Evolutionary conservation across 2,797 vertebrate genomes (phyloP).

Genomic region (Enteromius paludinosus): DNA sequence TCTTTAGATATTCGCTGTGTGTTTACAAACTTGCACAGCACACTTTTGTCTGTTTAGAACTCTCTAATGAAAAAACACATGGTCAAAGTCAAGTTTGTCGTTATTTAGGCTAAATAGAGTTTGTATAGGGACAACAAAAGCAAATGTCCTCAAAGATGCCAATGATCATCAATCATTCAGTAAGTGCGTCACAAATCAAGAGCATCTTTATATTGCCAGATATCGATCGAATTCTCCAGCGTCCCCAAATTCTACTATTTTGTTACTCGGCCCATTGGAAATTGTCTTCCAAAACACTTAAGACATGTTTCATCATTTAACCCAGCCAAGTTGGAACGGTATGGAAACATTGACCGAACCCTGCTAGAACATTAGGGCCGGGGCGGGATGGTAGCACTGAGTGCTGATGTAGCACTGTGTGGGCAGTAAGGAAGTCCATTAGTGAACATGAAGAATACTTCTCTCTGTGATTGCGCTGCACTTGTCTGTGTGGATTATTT

Average conservation of each 20-base stretch:
- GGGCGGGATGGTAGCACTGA: slow-evolving; percentile 29
- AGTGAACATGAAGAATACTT: slow-evolving; percentile 35
- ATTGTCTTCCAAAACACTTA: background rate
- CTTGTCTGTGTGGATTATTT: slow-evolving; percentile 35
- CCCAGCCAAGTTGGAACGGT: slow-evolving; percentile 35
- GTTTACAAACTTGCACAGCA: background rate
- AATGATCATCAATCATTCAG: slow-evolving; percentile 4
- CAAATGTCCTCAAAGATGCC: background rate
- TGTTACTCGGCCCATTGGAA: background rate
- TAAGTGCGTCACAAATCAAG: background rate
- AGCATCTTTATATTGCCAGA: slow-evolving; percentile 24
- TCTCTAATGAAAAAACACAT: background rate
- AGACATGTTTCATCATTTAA: slow-evolving; percentile 9
- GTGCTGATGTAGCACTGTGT: slow-evolving; percentile 46
- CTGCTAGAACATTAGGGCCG: slow-evolving; percentile 26
- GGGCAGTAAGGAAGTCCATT: slow-evolving; percentile 55
- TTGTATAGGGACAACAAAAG: background rate
- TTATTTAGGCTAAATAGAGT: background rate
- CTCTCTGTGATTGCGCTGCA: background rate
- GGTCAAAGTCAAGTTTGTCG: slow-evolving; percentile 4
- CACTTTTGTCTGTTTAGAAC: background rate
- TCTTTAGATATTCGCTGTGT: background rate
- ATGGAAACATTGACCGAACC: background rate
- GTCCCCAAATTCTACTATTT: background rate
- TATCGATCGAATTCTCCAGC: slow-evolving; percentile 3